These are phyloP conservation scores for Drosophila burlai DNA, from an alignment of 1,140 invertebrate genomes.

Conservation along the genomic window DNA sequence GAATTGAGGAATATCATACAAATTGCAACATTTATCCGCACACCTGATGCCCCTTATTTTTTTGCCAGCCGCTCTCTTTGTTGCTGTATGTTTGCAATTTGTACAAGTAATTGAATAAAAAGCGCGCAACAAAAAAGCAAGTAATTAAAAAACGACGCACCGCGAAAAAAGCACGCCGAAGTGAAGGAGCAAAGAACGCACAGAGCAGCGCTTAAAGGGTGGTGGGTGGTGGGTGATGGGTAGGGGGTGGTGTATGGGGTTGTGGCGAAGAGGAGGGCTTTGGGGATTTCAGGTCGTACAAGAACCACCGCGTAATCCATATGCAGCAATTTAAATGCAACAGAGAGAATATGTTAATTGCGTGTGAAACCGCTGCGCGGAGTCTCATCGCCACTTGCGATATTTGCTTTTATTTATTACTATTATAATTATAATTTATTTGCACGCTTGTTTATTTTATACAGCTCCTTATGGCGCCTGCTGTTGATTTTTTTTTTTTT, in stretches of 20 bases:
- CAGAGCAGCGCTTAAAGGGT: not conserved
- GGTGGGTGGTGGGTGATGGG: not conserved
- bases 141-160: constrained; percentile 66
- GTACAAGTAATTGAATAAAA: constrained; percentile 78
- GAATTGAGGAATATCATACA: constrained; percentile 17
- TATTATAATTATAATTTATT: constrained; percentile 70
- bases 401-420: constrained; percentile 72
- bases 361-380: constrained; percentile 77
- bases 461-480: constrained; percentile 2
- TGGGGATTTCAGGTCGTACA: constrained; percentile 26
- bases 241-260: not conserved
- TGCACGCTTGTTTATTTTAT: constrained; percentile 20
- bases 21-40: constrained; percentile 49
- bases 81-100: constrained; percentile 50
- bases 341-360: constrained; percentile 82
- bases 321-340: constrained; percentile 79
- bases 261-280: constrained; percentile 4
- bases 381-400: constrained; percentile 63
- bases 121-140: constrained; percentile 52
- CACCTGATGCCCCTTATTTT: constrained; percentile 41
- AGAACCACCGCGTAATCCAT: constrained; percentile 50
- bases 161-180: constrained; percentile 31
- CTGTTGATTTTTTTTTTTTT: not conserved
- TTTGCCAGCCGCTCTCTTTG: not conserved
- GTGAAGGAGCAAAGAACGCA: constrained; percentile 10